Percentiles rank a stretch among this genome's conserved stretches.
Evolutionary conservation across 2,113 vertebrate species (phyloP).

Genomic region (Chinchilla lanigera): DNA sequence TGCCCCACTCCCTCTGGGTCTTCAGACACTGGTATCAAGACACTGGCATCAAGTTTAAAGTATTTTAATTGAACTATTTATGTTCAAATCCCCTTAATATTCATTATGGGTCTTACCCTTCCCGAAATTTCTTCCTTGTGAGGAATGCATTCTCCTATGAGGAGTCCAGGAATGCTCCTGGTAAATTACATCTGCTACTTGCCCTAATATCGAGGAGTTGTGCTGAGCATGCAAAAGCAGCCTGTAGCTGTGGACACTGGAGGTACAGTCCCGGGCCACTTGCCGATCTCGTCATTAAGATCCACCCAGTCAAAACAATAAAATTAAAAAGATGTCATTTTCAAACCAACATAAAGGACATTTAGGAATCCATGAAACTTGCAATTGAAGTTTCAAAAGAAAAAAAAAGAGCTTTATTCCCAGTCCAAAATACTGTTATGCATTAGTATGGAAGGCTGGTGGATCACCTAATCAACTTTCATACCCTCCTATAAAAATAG

Average conservation of each 20-base stretch:
- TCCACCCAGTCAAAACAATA: conserved; percentile 76
- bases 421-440: conserved; percentile 67
- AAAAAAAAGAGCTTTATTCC: conserved; percentile 54
- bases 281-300: conserved; percentile 92
- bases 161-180: conserved; percentile 84
- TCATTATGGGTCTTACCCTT: conserved; percentile 45
- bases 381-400: conserved; percentile 79
- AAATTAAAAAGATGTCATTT: conserved; percentile 86
- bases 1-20: conserved; percentile 34
- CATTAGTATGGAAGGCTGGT: conserved; percentile 71
- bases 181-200: conserved; percentile 88
- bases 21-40: not conserved
- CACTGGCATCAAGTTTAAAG: not conserved
- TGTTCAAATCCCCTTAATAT: conserved; percentile 51
- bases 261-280: conserved; percentile 87
- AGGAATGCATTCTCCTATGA: conserved; percentile 73
- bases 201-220: conserved; percentile 90
- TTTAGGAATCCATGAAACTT: conserved; percentile 81
- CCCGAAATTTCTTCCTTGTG: conserved; percentile 63
- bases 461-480: conserved; percentile 61
- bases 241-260: conserved; percentile 88
- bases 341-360: conserved; percentile 79
- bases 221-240: conserved; percentile 94
- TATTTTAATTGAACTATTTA: conserved; percentile 13
- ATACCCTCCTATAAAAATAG: conserved; percentile 24